Conservation (phyloP, 2,797 vertebrate genomes). For the Zalophus californianus region DNA sequence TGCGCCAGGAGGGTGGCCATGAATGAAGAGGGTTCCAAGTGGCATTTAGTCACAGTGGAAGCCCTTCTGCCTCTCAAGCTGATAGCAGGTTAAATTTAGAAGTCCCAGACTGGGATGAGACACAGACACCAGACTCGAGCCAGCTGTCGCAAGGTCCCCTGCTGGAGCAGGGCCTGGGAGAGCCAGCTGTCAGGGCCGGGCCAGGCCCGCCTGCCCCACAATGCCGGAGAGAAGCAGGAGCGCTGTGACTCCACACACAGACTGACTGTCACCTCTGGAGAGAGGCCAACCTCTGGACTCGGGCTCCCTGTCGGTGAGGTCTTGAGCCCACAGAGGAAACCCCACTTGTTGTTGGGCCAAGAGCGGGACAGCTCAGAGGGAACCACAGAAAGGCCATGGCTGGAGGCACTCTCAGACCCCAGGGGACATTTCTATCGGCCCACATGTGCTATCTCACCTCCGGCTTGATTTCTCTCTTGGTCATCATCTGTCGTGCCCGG, state of each 20-base stretch:
- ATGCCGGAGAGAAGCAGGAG: background rate
- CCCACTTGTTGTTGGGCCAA: background rate
- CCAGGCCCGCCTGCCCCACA: fast-evolving
- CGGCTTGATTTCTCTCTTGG: background rate
- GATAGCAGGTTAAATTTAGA: slow-evolving; percentile 86
- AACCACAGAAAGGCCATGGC: no score
- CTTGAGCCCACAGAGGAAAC: background rate
- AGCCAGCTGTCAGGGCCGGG: background rate
- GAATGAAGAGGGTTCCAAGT: slow-evolving; percentile 57
- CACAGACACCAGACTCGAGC: slow-evolving; percentile 63
- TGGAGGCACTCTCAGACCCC: no score
- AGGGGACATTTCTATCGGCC: fast-evolving
- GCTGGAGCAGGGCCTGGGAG: fast-evolving
- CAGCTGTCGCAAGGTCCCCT: slow-evolving; percentile 74
- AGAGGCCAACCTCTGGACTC: background rate
- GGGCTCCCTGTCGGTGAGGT: background rate
- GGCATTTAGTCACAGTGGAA: slow-evolving; percentile 76
- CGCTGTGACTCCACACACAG: background rate
- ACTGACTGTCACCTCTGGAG: no score
- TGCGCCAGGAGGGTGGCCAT: background rate
- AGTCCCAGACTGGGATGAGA: slow-evolving; percentile 64
- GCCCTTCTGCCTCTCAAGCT: slow-evolving; percentile 71
- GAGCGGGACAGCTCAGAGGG: no score
- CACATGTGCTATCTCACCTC: fast-evolving
- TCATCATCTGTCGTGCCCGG: background rate